phyloP scores from a whole-genome alignment of 2,888 invertebrate genomes.

The Gandaritis pyraliata region DNA sequence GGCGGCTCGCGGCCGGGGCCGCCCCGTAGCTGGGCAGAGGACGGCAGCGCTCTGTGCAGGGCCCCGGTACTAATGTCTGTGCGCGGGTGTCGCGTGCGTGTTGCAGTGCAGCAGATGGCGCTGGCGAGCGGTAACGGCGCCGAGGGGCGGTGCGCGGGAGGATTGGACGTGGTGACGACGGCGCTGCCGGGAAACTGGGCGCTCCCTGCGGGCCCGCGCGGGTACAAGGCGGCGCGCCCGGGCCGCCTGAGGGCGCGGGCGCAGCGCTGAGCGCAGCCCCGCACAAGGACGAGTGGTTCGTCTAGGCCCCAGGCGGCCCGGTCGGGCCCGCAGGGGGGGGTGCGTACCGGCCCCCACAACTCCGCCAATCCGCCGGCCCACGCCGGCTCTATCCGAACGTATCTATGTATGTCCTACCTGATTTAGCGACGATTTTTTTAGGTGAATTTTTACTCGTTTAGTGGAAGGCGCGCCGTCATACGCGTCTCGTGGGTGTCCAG shows the following conservation, averaged over 20 bases:
- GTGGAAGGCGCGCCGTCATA: constrained; percentile 78
- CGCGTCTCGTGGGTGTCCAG: constrained; percentile 70
- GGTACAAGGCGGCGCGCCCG: constrained; percentile 89
- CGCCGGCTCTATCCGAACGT: constrained; percentile 44
- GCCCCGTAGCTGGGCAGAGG: constrained; percentile 3
- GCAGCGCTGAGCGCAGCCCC: constrained; percentile 92
- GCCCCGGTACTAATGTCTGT: constrained; percentile 21
- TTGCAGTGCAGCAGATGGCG: constrained; percentile 88
- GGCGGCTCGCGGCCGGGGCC: constrained; percentile 27
- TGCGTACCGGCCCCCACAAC: constrained; percentile 68
- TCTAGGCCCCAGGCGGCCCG: constrained; percentile 81
- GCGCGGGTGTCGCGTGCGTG: constrained; percentile 38
- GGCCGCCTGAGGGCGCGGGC: constrained; percentile 98
- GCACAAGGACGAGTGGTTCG: constrained; percentile 97
- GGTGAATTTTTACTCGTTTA: constrained; percentile 80
- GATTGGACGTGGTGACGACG: constrained; percentile 74
- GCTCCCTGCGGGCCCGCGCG: constrained; percentile 95
- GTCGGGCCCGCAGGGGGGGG: constrained; percentile 74
- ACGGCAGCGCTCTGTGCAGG: not conserved
- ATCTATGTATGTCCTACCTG: constrained; percentile 70
- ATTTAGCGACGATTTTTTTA: constrained; percentile 77
- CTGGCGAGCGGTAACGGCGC: constrained; percentile 85
- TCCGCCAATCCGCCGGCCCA: constrained; percentile 36
- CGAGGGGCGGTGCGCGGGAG: constrained; percentile 83
- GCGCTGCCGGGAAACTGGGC: constrained; percentile 95